Conservation (phyloP, 2,797 vertebrate species). For the Microhierax caerulescens region DNA sequence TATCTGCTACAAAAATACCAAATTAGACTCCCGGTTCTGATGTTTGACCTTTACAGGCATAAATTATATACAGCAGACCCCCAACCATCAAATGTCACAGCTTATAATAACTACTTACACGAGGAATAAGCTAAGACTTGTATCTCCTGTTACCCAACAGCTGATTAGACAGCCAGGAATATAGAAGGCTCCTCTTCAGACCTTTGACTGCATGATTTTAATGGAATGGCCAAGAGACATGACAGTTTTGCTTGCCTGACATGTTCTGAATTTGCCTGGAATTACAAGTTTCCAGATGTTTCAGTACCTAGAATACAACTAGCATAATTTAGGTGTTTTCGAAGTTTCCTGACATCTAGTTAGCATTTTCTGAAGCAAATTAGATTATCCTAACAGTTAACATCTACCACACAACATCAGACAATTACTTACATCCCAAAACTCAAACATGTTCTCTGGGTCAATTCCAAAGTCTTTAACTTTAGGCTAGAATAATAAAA, state of each 20-base stretch:
- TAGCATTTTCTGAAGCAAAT: neutral
- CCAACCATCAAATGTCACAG: constrained; percentile 81
- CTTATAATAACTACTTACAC: constrained; percentile 83
- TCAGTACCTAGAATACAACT: neutral
- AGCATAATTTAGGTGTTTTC: neutral
- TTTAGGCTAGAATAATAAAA: constrained; percentile 82
- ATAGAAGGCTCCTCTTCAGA: neutral
- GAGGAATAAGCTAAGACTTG: constrained; percentile 36
- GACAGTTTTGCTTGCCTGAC: neutral
- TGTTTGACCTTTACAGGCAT: constrained; percentile 69
- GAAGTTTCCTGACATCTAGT: neutral
- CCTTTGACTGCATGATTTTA: neutral
- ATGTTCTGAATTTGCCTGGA: neutral
- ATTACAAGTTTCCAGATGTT: neutral
- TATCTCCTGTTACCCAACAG: constrained; percentile 84
- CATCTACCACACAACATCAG: neutral
- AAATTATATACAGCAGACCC: neutral
- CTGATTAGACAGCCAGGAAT: constrained; percentile 62
- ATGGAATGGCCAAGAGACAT: neutral
- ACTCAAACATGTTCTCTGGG: constrained; percentile 95
- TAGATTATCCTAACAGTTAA: neutral
- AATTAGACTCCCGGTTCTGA: neutral
- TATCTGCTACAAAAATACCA: neutral
- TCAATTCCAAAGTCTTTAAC: constrained; percentile 97
- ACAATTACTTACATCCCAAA: constrained; percentile 94